These are phyloP conservation scores for Crossocerus cetratus DNA, from an alignment of 2,888 invertebrate species.

Conservation along the genomic window DNA sequence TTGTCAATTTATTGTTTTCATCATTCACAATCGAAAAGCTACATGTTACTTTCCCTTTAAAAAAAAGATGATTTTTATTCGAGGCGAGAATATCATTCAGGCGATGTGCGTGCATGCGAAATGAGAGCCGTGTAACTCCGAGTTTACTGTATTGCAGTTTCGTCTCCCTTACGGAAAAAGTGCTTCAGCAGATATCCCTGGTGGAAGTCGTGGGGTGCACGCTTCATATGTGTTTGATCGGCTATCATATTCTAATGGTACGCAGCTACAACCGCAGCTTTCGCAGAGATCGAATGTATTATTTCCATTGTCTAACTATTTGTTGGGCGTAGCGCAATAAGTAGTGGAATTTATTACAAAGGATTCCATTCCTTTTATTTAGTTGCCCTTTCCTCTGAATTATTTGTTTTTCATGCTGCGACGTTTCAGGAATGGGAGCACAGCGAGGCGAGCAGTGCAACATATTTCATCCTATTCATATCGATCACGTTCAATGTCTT, in stretches of 20 bases:
- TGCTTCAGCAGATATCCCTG: slow-evolving; percentile 62
- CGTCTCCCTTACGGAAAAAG: slow-evolving; percentile 19
- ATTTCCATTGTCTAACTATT: no score
- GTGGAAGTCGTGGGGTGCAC: slow-evolving; percentile 68
- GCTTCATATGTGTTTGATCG: slow-evolving; percentile 59
- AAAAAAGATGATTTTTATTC: no score
- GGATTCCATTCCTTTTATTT: no score
- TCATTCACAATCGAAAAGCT: no score
- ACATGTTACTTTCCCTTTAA: no score
- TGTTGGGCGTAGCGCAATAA: background rate
- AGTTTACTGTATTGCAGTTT: slow-evolving; percentile 23
- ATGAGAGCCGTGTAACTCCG: no score
- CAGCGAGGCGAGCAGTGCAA: slow-evolving; percentile 51
- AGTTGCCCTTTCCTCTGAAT: no score
- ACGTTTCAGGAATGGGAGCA: slow-evolving; percentile 64
- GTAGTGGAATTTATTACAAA: background rate
- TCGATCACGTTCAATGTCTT: slow-evolving; percentile 69
- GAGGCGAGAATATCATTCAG: no score
- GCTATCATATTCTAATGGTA: slow-evolving; percentile 66
- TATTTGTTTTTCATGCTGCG: no score
- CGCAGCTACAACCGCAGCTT: background rate
- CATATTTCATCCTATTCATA: slow-evolving; percentile 59
- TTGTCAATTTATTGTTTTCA: no score
- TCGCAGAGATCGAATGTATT: no score
- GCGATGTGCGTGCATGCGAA: no score